Evolutionary conservation across 1,140 invertebrate genomes (phyloP).

Genomic region (Heliconius himera): DNA sequence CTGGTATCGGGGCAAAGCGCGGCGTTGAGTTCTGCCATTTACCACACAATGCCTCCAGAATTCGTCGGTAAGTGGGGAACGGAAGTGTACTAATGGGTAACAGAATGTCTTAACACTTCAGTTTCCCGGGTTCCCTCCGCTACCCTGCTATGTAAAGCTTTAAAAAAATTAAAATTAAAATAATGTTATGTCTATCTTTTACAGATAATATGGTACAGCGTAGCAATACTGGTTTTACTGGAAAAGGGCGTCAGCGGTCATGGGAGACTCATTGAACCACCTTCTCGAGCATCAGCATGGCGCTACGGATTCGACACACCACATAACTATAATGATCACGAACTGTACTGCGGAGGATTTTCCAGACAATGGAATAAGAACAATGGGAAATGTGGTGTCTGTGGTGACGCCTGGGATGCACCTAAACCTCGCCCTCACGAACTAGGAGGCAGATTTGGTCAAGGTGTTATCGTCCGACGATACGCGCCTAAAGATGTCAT

Average conservation of each 20-base stretch:
- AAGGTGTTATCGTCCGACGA: slow-evolving; percentile 89
- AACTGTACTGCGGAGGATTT: slow-evolving; percentile 94
- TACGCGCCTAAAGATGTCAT: slow-evolving; percentile 87
- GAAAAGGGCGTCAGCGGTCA: slow-evolving; percentile 80
- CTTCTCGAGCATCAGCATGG: slow-evolving; percentile 92
- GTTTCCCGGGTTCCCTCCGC: no score
- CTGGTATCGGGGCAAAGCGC: no score
- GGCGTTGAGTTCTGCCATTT: no score
- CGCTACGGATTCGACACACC: slow-evolving; percentile 88
- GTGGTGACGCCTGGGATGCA: slow-evolving; percentile 92
- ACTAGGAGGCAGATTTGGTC: slow-evolving; percentile 91
- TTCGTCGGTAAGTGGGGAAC: no score
- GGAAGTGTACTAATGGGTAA: no score
- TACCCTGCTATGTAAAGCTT: no score
- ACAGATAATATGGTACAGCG: slow-evolving; percentile 66
- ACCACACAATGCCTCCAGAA: no score
- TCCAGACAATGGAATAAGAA: slow-evolving; percentile 87
- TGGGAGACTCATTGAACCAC: slow-evolving; percentile 92
- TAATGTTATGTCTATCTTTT: slow-evolving; percentile 27
- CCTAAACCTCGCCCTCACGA: slow-evolving; percentile 89
- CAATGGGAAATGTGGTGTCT: slow-evolving; percentile 93
- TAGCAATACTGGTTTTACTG: slow-evolving; percentile 50
- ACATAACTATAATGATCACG: slow-evolving; percentile 94
- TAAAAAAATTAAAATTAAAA: neutral
- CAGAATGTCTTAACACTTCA: no score